Conservation (phyloP, 2,888 invertebrate species). For the Rhopalosiphum nymphaeae region DNA sequence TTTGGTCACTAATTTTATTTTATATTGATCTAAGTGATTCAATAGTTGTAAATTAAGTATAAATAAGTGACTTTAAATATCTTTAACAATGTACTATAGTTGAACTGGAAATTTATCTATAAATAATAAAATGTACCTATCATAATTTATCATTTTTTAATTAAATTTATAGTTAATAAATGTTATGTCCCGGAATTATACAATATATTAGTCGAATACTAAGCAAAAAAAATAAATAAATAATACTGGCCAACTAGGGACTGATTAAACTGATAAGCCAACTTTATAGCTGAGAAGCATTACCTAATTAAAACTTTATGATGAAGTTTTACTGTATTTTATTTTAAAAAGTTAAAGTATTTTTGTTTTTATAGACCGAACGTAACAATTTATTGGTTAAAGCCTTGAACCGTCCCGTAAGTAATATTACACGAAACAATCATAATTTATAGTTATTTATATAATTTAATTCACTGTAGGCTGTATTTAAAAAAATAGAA, state of each 20-base stretch:
- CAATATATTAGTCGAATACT: not conserved
- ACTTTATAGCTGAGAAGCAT: not conserved
- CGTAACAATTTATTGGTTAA: not conserved
- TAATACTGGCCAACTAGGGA: too few species aligned
- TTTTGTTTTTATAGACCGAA: not conserved
- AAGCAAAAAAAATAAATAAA: too few species aligned
- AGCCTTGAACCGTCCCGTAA: constrained; percentile 16
- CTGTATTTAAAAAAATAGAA: not conserved
- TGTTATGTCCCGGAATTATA: not conserved
- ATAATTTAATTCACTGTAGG: not conserved
- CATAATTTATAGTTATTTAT: not conserved
- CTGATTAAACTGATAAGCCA: not conserved
- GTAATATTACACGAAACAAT: not conserved
- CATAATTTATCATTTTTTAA: not conserved
- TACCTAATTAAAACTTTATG: not conserved
- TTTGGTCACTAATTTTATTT: not conserved
- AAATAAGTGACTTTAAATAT: not conserved
- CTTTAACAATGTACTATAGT: not conserved
- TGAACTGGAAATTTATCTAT: not conserved
- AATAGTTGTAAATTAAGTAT: not conserved
- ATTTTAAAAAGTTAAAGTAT: not conserved
- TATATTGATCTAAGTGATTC: not conserved
- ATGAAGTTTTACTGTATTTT: not conserved
- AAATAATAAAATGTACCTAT: not conserved
- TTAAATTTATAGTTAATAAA: not conserved